phyloP scores from a whole-genome alignment of 64 coral and sea anemone species.

The Platygyra sinensis region DNA sequence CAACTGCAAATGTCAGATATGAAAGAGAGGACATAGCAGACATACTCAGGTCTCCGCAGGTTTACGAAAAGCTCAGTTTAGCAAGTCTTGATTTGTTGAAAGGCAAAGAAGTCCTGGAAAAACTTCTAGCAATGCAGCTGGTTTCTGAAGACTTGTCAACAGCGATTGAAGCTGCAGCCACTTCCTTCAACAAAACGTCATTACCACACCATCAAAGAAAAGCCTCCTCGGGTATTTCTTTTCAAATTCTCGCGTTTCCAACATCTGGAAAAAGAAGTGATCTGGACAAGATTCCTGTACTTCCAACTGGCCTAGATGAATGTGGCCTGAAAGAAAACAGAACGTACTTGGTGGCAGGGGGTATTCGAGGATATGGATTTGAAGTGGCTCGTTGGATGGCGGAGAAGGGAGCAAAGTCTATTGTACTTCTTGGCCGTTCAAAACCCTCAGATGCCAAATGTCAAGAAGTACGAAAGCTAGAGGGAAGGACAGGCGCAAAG shows the following conservation, averaged over 20 bases:
- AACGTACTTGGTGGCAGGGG: slow-evolving; percentile 70
- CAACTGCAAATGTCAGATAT: slow-evolving; percentile 18
- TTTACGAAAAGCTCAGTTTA: background rate
- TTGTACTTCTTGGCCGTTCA: slow-evolving; percentile 57
- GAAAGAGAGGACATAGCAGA: slow-evolving; percentile 16
- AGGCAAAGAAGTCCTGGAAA: background rate
- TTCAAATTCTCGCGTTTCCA: background rate
- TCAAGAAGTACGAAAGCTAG: slow-evolving; percentile 40
- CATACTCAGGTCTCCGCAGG: background rate
- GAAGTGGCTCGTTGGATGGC: slow-evolving; percentile 77
- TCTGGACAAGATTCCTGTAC: slow-evolving; percentile 14
- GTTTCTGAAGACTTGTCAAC: background rate
- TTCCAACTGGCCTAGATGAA: slow-evolving; percentile 29
- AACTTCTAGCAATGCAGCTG: slow-evolving; percentile 7
- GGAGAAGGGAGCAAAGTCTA: slow-evolving; percentile 59
- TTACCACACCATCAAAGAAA: background rate
- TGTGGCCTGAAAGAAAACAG: slow-evolving; percentile 57
- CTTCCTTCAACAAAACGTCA: background rate
- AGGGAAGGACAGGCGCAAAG: slow-evolving; percentile 52
- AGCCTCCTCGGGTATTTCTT: background rate
- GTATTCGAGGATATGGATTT: slow-evolving; percentile 76
- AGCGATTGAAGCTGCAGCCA: background rate
- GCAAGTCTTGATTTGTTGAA: background rate
- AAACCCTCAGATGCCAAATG: slow-evolving; percentile 49
- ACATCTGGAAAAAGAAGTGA: background rate